Evolutionary conservation across 2,113 vertebrate genomes (phyloP).

Genomic region (Suncus etruscus): DNA sequence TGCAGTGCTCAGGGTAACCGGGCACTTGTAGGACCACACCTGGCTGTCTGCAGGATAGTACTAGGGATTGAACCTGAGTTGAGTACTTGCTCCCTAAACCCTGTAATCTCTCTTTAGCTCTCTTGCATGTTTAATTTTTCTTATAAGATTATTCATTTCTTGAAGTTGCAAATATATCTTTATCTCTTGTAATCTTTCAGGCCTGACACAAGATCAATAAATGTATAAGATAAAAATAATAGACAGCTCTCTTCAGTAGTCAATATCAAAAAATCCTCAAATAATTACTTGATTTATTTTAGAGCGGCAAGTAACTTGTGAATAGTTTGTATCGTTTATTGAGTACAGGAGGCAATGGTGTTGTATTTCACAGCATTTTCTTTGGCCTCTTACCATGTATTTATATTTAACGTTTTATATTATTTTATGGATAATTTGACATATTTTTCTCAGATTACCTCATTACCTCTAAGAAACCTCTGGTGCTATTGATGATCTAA

Average conservation of each 20-base stretch:
- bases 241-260: neutral
- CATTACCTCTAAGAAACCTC: conserved; percentile 83
- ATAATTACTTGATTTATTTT: conserved; percentile 29
- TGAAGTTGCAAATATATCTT: neutral
- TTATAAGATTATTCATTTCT: conserved; percentile 44
- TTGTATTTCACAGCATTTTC: conserved; percentile 37
- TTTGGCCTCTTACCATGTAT: conserved; percentile 1
- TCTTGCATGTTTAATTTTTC: conserved; percentile 17
- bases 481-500: conserved; percentile 88
- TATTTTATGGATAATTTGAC: conserved; percentile 75
- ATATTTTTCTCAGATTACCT: conserved; percentile 81
- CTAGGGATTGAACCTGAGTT: too few species aligned
- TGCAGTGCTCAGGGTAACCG: too few species aligned
- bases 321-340: conserved; percentile 43
- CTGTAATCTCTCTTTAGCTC: too few species aligned
- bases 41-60: too few species aligned
- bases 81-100: too few species aligned
- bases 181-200: conserved; percentile 35
- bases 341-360: neutral
- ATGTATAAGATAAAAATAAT: conserved; percentile 33
- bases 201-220: neutral
- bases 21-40: too few species aligned
- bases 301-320: neutral
- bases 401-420: conserved; percentile 69
- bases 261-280: neutral